Conservation (phyloP, 2,888 invertebrate genomes). For the Dryobota labecula region DNA sequence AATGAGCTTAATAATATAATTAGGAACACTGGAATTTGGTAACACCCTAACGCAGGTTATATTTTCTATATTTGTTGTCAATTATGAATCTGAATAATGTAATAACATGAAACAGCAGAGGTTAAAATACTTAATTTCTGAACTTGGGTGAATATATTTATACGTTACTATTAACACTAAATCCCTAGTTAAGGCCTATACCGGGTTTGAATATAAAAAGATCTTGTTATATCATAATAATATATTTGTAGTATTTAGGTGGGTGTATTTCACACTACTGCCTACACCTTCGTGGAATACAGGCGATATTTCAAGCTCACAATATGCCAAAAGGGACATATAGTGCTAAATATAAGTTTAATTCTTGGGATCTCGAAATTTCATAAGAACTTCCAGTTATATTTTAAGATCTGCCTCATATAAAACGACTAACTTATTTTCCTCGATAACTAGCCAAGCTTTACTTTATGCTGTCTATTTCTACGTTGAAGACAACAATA, state of each 20-base stretch:
- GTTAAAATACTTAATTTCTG: neutral
- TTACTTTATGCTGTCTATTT: neutral
- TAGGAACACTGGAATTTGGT: constrained; percentile 1
- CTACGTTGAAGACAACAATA: neutral
- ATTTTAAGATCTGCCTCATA: neutral
- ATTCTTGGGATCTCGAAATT: neutral
- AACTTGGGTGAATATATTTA: neutral
- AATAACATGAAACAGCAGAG: neutral
- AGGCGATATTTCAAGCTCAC: neutral
- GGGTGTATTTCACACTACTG: neutral
- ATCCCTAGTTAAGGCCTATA: neutral
- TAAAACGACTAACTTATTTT: neutral
- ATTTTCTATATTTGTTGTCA: neutral
- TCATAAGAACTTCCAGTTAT: neutral
- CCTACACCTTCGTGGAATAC: neutral
- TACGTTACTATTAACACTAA: too few relatives aligned
- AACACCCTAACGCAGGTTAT: constrained; percentile 22
- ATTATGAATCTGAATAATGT: neutral
- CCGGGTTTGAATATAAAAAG: neutral
- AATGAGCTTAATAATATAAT: constrained; percentile 34
- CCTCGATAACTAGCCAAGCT: neutral
- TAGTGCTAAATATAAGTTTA: neutral
- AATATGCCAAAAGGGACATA: neutral
- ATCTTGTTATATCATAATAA: neutral
- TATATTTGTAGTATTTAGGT: neutral